A percentile compares a stretch with the other conserved stretches of the same genome.
These are phyloP conservation scores for Darevskia mixta DNA, from an alignment of 2,797 vertebrate species.

Conservation along the genomic window DNA sequence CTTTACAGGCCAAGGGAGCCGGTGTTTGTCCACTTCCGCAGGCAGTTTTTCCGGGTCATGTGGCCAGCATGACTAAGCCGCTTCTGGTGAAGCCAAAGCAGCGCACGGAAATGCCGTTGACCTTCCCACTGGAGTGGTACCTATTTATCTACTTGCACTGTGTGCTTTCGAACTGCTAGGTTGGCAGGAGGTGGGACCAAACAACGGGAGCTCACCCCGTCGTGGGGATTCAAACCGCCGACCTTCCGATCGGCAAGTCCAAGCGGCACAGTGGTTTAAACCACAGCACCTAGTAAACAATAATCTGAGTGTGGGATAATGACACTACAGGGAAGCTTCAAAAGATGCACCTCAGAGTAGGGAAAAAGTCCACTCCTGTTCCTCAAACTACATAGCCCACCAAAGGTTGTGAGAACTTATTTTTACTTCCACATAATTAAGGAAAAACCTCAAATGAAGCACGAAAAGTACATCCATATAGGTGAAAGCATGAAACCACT, in stretches of 20 bases:
- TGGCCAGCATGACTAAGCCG: too few relatives aligned
- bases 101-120: rapidly evolving
- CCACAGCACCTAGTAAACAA: background rate
- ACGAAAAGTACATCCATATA: background rate
- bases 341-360: background rate
- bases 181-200: too few relatives aligned
- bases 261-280: too few relatives aligned
- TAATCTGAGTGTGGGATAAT: background rate
- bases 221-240: rapidly evolving
- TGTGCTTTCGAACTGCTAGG: too few relatives aligned
- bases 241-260: too few relatives aligned
- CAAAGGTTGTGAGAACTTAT: background rate
- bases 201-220: too few relatives aligned
- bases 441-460: background rate
- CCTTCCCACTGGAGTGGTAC: too few relatives aligned
- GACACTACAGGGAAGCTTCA: background rate
- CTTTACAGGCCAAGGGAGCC: too few relatives aligned
- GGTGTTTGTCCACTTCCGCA: too few relatives aligned
- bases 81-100: too few relatives aligned
- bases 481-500: background rate
- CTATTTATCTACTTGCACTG: too few relatives aligned
- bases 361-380: background rate
- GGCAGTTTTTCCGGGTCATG: too few relatives aligned
- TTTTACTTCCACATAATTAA: background rate
- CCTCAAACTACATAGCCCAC: background rate